These are phyloP conservation scores for Crocodylus rhombifer DNA, from an alignment of 2,797 vertebrate genomes.

Conservation along the genomic window DNA sequence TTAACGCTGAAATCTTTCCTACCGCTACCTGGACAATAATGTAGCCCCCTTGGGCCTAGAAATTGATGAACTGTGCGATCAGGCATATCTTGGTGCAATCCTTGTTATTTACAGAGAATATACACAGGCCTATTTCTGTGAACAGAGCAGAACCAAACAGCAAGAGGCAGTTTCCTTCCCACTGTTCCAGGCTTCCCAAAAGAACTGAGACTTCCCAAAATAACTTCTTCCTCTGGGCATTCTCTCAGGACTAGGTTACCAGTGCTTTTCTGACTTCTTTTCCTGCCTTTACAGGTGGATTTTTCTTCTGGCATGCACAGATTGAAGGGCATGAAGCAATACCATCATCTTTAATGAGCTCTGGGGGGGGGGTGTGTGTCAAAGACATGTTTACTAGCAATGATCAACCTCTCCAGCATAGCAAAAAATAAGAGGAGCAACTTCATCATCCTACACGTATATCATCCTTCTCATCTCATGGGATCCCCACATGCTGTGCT, in stretches of 20 bases:
- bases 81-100: too few species aligned
- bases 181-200: not conserved
- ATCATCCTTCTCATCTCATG: not conserved
- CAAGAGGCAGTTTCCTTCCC: not conserved
- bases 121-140: not conserved
- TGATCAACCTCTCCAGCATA: not conserved
- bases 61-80: not conserved
- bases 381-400: accelerated
- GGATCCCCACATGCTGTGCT: not conserved
- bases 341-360: not conserved
- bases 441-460: conserved; percentile 25
- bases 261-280: not conserved
- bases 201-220: not conserved
- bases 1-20: not conserved
- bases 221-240: not conserved
- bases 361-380: accelerated
- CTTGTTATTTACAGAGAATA: not conserved
- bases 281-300: accelerated
- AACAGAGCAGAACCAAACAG: not conserved
- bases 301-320: not conserved
- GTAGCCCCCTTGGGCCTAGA: not conserved
- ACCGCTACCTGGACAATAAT: not conserved
- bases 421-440: not conserved
- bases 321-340: not conserved
- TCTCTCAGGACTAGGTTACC: not conserved